Evolutionary conservation across 1,140 invertebrate genomes (phyloP), one percentile per base, ranked within the genome.

Genomic region (roundworm (Caenorhabditis elegans)): DNA sequence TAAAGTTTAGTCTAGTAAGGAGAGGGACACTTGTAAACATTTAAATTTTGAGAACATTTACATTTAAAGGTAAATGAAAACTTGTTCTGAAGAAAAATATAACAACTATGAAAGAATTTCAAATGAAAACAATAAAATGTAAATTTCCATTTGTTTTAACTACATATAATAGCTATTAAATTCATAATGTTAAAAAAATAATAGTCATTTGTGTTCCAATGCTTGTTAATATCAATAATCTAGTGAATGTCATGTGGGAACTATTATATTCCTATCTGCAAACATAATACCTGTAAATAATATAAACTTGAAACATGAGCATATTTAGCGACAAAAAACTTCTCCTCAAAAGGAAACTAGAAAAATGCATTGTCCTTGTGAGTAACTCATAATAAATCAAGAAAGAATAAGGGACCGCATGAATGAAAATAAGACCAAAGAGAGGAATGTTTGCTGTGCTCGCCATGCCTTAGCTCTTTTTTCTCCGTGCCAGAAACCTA

Each of bases 331-430:
- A 2, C 5, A 15, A 34, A 17, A 34, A 60, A 60, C 26, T 15
- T 15, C 3, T n/a, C n/a, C n/a, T n/a, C n/a, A n/a, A n/a, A 60
- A 22, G 22, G 60, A 39, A 70, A 70, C 13, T 70, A 70, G 34
- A 70, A 39, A 22, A 70, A 43, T 13, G 24, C n/a, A 53, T 53
- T 53, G n/a, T n/a, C n/a, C 26, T 70, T 39, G 34, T 70, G 60
- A 70, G 60, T 39, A 39, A 39, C 60, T 39, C 60, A 70, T 70
- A 70, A 70, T 70, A 70, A 70, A 70, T 70, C 60, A 70, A 70
- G 60, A 70, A 43, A 39, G 49, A 34, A 60, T 8, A 43, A 70
- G 8, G 60, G 60, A 70, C 60, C 60, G 60, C 60, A 34, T 39
- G 34, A 39, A 70, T 70, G 60, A 70, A n/a, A 70, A 70, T 70